Percentiles rank a stretch among this genome's conserved stretches.
phyloP scores from a whole-genome alignment of 2,888 invertebrate species.

The Balanococcus diminutus region DNA sequence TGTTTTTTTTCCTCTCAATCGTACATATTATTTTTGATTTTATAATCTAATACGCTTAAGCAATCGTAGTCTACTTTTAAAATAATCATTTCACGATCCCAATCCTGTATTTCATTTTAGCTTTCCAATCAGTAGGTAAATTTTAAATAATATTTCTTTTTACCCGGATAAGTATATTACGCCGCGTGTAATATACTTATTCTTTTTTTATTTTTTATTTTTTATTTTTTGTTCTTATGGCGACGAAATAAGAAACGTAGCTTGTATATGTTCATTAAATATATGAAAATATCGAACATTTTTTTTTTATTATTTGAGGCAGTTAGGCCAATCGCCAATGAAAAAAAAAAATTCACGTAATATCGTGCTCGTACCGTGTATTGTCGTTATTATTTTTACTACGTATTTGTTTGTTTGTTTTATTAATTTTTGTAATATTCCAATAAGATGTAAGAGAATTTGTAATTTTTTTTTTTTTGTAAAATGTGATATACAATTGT shows the following conservation, averaged over 20 bases:
- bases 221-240: not conserved
- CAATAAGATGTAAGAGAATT: constrained; percentile 28
- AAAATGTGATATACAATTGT: constrained; percentile 1
- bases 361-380: constrained; percentile 24
- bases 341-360: constrained; percentile 5
- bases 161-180: not conserved
- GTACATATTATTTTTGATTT: not conserved
- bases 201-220: not conserved
- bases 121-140: not conserved
- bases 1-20: not conserved
- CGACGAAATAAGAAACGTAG: not conserved
- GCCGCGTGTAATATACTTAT: not conserved
- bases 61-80: not conserved
- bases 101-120: not conserved
- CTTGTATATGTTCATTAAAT: not conserved
- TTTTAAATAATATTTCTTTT: constrained; percentile 7
- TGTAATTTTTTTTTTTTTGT: constrained; percentile 23
- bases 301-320: not conserved
- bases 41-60: not conserved
- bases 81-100: not conserved
- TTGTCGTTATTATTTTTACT: constrained; percentile 31
- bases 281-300: not conserved
- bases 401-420: constrained; percentile 1
- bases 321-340: not conserved
- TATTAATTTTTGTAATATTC: constrained; percentile 31